Conservation (phyloP, 2,888 invertebrate genomes). For the Anthophora plumipes region DNA sequence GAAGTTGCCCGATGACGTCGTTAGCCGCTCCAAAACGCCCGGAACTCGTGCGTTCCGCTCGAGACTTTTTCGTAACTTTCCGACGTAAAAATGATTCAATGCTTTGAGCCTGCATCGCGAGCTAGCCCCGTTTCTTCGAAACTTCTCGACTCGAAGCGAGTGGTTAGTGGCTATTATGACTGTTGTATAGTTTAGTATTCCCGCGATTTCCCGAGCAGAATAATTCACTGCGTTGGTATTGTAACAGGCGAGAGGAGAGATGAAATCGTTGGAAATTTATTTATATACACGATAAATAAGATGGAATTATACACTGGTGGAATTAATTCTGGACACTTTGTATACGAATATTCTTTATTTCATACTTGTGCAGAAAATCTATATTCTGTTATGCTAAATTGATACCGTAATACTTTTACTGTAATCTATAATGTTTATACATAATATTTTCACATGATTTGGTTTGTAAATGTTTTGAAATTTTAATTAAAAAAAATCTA, state of each 20-base stretch:
- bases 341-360: too few species aligned
- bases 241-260: too few species aligned
- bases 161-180: conserved; percentile 22
- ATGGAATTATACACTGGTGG: too few species aligned
- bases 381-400: too few species aligned
- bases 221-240: background rate
- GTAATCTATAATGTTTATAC: too few species aligned
- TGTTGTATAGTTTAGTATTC: conserved; percentile 15
- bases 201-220: background rate
- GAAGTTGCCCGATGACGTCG: conserved; percentile 14
- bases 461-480: too few species aligned
- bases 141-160: conserved; percentile 11
- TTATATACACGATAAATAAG: too few species aligned
- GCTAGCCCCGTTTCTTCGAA: background rate
- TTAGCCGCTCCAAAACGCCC: conserved; percentile 12
- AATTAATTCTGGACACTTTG: too few species aligned
- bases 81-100: conserved; percentile 58
- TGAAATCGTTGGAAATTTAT: background rate
- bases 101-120: conserved; percentile 1
- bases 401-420: too few species aligned
- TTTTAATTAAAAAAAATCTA: too few species aligned
- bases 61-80: conserved; percentile 41
- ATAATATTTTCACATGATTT: too few species aligned
- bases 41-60: conserved; percentile 9
- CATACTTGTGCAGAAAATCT: too few species aligned